Base-by-base conservation (phyloP, 2,113 vertebrate species). In the Notechis scutatus region DNA sequence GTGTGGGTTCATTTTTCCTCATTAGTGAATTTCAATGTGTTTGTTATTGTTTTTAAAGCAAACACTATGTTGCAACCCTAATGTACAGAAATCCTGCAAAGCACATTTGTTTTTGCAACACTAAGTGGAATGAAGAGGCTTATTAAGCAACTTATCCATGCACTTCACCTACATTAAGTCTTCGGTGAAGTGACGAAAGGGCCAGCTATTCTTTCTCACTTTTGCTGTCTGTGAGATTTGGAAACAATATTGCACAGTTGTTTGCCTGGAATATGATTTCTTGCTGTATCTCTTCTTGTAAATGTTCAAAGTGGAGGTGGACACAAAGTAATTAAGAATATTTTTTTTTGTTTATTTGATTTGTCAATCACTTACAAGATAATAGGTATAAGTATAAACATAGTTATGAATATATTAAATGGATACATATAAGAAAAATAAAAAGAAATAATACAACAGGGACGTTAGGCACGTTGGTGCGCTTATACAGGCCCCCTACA, bases 11-110 rank as follows among this genome's bases (percentile, higher is more conserved):
- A 26, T 86, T 90, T 90, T 14, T 11, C 89, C n/a, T 39, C 2
- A 2, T 91, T 29, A 92, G 0, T 92, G 85, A 89, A 26, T 91
- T 96, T 94, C 87, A 91, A 26, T 8, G 85, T 91, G 55, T 85
- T 39, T 55, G 24, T 8, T 29, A 2, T 29, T 45, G 56, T 54
- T 88, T 89, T 87, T 89, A 64, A 90, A 54, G 91, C 0, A 94
- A 39, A 10, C 55, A 42, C n/a, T 87, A 1, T 64, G n/a, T 87
- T 95, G 21, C 34, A 94, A 9, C 81, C 45, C 4, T 50, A 90
- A 1, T 42, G 5, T 54, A 56, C 14, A 45, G 7, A 55, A 15
- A 34, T 90, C 93, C 74, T 6, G 89, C 91, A 93, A 93, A 2
- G 0, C 26, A 2, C 29, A 94, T 90, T 95, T 90, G 85, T 57